Conservation (phyloP, 2,113 vertebrate species). For the Caranx ignobilis region DNA sequence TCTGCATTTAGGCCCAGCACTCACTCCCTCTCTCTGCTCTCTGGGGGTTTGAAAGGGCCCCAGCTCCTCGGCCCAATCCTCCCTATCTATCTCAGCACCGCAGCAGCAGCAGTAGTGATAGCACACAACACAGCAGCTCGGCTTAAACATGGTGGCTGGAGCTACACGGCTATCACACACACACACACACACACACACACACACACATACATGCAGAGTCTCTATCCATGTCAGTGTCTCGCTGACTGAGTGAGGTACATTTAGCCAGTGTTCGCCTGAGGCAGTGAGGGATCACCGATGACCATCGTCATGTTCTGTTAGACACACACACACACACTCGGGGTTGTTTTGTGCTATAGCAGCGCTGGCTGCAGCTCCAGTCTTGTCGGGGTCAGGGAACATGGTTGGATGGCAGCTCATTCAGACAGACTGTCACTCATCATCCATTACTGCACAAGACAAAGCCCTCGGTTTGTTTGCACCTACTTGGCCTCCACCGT, state of each 20-base stretch:
- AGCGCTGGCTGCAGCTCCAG: slow-evolving; percentile 59
- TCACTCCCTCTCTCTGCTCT: slow-evolving; percentile 68
- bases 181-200: slow-evolving; percentile 27
- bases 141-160: slow-evolving; percentile 68
- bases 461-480: slow-evolving; percentile 65
- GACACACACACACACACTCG: slow-evolving; percentile 44
- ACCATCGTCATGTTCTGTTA: slow-evolving; percentile 68
- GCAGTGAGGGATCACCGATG: slow-evolving; percentile 67
- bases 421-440: slow-evolving; percentile 72
- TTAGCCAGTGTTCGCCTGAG: slow-evolving; percentile 68
- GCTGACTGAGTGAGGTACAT: slow-evolving; percentile 70
- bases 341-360: slow-evolving; percentile 46
- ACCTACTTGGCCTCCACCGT: slow-evolving; percentile 42
- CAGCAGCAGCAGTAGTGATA: slow-evolving; percentile 48
- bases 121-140: slow-evolving; percentile 47
- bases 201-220: slow-evolving; percentile 46
- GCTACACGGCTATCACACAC: slow-evolving; percentile 54
- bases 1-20: slow-evolving; percentile 80
- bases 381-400: slow-evolving; percentile 70
- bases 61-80: slow-evolving; percentile 57
- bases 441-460: slow-evolving; percentile 65
- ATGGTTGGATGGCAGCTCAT: slow-evolving; percentile 63
- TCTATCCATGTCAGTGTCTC: slow-evolving; percentile 63
- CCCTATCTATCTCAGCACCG: slow-evolving; percentile 63
- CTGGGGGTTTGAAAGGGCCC: slow-evolving; percentile 71